Conservation (phyloP, 2,113 vertebrate genomes). For the Sciurus niger region DNA sequence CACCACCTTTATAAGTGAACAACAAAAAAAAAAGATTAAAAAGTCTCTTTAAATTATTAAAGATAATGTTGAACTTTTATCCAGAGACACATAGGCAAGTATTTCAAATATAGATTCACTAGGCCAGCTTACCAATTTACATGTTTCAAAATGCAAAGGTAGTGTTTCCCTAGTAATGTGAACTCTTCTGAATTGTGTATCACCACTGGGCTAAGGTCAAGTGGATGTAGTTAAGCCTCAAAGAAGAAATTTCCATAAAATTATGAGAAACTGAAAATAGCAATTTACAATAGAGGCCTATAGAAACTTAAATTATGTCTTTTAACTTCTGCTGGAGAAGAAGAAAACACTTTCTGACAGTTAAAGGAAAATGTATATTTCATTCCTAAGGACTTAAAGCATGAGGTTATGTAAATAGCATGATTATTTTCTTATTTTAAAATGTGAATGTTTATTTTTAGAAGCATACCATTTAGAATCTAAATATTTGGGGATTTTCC, state of each 20-base stretch:
- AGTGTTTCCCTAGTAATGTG: slow-evolving; percentile 20
- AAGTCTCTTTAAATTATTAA: slow-evolving; percentile 35
- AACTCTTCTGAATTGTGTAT: slow-evolving; percentile 65
- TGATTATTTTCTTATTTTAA: slow-evolving; percentile 26
- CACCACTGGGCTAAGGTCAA: slow-evolving; percentile 60
- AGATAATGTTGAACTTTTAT: slow-evolving; percentile 58
- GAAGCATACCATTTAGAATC: neutral
- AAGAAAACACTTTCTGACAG: slow-evolving; percentile 13
- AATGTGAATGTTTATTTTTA: slow-evolving; percentile 63
- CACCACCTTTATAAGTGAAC: neutral
- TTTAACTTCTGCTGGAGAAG: slow-evolving; percentile 58
- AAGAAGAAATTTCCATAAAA: slow-evolving; percentile 73
- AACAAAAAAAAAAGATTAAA: slow-evolving; percentile 41
- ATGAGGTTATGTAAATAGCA: slow-evolving; percentile 23
- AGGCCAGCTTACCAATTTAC: slow-evolving; percentile 43
- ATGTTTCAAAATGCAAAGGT: slow-evolving; percentile 68
- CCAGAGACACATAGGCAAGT: slow-evolving; percentile 45
- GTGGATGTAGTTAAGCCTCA: slow-evolving; percentile 58
- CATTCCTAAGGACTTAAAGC: slow-evolving; percentile 47
- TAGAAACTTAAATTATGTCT: slow-evolving; percentile 64
- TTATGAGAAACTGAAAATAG: slow-evolving; percentile 68
- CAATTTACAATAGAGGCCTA: slow-evolving; percentile 27
- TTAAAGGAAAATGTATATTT: slow-evolving; percentile 53
- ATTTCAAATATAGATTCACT: slow-evolving; percentile 60
- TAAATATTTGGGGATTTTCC: slow-evolving; percentile 39